These are phyloP conservation scores for Stegastes partitus DNA, from an alignment of 2,113 vertebrate species.

Conservation along the genomic window DNA sequence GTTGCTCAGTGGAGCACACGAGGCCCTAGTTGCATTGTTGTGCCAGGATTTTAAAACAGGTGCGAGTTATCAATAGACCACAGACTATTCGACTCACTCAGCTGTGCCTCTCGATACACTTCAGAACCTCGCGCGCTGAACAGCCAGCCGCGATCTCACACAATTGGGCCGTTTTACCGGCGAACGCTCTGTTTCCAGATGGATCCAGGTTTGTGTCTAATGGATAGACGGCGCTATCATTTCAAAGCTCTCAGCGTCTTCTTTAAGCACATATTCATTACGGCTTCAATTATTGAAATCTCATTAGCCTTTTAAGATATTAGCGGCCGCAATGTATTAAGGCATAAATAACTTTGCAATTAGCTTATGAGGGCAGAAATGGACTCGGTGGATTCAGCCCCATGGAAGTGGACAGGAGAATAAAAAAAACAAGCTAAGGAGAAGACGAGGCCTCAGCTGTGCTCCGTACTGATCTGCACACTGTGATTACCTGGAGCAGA, in stretches of 20 bases:
- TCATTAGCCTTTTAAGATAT: constrained; percentile 72
- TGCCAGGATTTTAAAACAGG: constrained; percentile 85
- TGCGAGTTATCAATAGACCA: constrained; percentile 85
- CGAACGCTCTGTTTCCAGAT: constrained; percentile 72
- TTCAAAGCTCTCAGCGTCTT: constrained; percentile 50
- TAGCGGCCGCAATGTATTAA: constrained; percentile 66
- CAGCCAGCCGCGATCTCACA: constrained; percentile 73
- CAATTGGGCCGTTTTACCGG: constrained; percentile 72
- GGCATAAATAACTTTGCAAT: constrained; percentile 76
- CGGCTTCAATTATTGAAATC: constrained; percentile 74
- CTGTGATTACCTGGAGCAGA: constrained; percentile 81
- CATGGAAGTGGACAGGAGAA: constrained; percentile 37
- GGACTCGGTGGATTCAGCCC: constrained; percentile 37
- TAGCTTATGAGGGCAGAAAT: constrained; percentile 71
- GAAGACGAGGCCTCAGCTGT: constrained; percentile 70
- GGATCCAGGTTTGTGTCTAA: constrained; percentile 67
- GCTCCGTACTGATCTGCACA: constrained; percentile 62
- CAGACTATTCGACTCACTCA: constrained; percentile 84
- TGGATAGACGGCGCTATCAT: constrained; percentile 52
- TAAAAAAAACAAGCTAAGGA: constrained; percentile 56
- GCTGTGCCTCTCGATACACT: constrained; percentile 83
- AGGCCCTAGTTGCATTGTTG: constrained; percentile 82
- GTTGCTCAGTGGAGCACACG: constrained; percentile 84
- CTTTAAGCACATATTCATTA: constrained; percentile 43
- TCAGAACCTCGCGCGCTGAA: constrained; percentile 72